These are phyloP conservation scores for Lasaia peninsularis DNA, from an alignment of 1,140 invertebrate species.

Conservation along the genomic window DNA sequence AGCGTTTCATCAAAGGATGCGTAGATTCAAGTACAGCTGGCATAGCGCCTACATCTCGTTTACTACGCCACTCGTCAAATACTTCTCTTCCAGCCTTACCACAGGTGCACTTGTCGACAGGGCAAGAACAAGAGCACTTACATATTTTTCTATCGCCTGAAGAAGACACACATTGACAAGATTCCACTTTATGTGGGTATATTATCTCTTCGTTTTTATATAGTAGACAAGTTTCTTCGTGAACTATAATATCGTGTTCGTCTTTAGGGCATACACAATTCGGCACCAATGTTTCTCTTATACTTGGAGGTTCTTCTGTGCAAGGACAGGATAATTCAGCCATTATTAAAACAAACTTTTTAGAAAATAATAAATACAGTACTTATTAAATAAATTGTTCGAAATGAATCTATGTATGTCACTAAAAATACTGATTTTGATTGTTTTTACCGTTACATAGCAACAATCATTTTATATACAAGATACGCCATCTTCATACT, in stretches of 20 bases:
- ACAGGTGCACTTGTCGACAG: constrained; percentile 42
- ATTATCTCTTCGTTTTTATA: constrained; percentile 50
- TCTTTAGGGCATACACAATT: background rate
- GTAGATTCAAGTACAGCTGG: constrained; percentile 64
- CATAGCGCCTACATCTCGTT: constrained; percentile 47
- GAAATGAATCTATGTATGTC: no score
- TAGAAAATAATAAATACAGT: no score
- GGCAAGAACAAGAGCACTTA: constrained; percentile 42
- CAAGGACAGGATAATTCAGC: background rate
- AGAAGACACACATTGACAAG: constrained; percentile 37
- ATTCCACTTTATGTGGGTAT: constrained; percentile 36
- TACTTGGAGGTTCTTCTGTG: background rate
- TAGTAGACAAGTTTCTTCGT: constrained; percentile 18
- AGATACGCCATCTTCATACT: no score
- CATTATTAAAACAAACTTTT: background rate
- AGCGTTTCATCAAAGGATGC: constrained; percentile 71
- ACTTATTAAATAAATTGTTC: no score
- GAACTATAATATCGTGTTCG: background rate
- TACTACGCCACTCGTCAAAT: constrained; percentile 57
- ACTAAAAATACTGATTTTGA: no score
- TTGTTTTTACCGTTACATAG: background rate
- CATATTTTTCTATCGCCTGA: constrained; percentile 32
- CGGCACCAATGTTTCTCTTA: background rate
- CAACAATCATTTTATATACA: no score
- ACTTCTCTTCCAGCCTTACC: constrained; percentile 45